Percentiles rank a stretch among this genome's conserved stretches.
Evolutionary conservation across 2,797 vertebrate genomes (phyloP).

Genomic region (Scomberomorus guttatus): DNA sequence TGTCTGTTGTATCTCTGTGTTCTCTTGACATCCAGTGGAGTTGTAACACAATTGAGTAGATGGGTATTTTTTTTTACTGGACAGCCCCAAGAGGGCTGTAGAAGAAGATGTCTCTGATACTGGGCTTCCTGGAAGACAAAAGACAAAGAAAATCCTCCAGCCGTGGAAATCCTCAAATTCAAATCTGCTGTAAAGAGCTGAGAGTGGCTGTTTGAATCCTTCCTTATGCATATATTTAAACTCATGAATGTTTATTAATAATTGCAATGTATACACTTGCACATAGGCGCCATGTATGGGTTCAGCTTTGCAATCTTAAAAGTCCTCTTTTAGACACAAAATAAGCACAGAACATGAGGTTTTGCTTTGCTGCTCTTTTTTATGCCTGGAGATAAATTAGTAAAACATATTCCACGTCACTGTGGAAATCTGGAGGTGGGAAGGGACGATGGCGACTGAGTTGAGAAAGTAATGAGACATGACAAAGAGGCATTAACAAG

Average conservation of each 20-base stretch:
- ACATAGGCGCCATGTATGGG: background rate
- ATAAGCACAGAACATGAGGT: background rate
- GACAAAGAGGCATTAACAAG: conserved; percentile 60
- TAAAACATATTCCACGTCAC: conserved; percentile 35
- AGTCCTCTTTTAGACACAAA: background rate
- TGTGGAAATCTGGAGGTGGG: conserved; percentile 54
- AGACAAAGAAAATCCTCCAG: too few relatives aligned
- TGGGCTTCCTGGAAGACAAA: background rate
- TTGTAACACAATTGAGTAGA: background rate
- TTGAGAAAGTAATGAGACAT: conserved; percentile 67
- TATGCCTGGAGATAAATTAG: conserved; percentile 39
- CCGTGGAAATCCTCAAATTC: too few relatives aligned
- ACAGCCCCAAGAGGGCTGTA: background rate
- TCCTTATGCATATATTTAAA: background rate
- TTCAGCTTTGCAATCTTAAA: background rate
- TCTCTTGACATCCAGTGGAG: background rate
- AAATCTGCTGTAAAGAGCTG: background rate
- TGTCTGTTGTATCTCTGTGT: background rate
- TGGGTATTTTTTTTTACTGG: background rate
- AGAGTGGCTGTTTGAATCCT: background rate
- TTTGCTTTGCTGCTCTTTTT: conserved; percentile 21
- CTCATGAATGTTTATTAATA: background rate
- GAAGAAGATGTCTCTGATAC: background rate
- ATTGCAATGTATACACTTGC: background rate
- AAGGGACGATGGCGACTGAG: conserved; percentile 35